Conservation (phyloP, 2,113 vertebrate genomes). For the Periophthalmodon schlosseri region DNA sequence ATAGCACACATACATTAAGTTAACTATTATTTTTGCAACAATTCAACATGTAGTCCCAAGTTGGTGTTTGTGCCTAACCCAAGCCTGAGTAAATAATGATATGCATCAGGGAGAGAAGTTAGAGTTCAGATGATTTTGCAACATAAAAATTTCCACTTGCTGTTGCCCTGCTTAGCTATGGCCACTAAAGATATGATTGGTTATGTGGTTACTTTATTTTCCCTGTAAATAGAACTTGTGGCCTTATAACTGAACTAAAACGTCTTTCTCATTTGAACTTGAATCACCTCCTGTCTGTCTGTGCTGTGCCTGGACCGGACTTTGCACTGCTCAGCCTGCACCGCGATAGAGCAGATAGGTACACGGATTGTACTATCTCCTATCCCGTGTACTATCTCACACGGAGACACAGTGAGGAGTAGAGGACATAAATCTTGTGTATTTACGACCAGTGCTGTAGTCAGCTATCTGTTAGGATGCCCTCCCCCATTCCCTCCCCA, state of each 20-base stretch:
- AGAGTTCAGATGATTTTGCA: not conserved
- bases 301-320: conserved; percentile 6
- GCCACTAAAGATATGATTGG: not conserved
- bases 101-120: not conserved
- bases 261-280: conserved; percentile 17
- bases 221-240: not conserved
- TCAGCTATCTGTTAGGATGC: conserved; percentile 76
- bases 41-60: too few relatives aligned
- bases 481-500: conserved; percentile 54
- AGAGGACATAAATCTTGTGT: conserved; percentile 72
- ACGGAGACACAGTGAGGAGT: conserved; percentile 58
- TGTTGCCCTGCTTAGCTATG: not conserved
- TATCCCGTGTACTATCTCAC: conserved; percentile 56
- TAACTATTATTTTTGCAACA: too few relatives aligned
- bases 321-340: conserved; percentile 35
- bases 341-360: conserved; percentile 50
- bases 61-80: too few relatives aligned
- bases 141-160: not conserved
- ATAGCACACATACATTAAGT: too few relatives aligned
- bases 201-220: not conserved
- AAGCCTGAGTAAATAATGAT: too few relatives aligned
- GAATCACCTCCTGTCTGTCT: conserved; percentile 21
- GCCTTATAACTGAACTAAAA: not conserved
- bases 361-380: conserved; percentile 40
- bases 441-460: conserved; percentile 75